Evolutionary conservation across 1,140 invertebrate species (phyloP), one percentile per base, ranked within the genome.

Genomic region (Drosophila kepulauana): DNA sequence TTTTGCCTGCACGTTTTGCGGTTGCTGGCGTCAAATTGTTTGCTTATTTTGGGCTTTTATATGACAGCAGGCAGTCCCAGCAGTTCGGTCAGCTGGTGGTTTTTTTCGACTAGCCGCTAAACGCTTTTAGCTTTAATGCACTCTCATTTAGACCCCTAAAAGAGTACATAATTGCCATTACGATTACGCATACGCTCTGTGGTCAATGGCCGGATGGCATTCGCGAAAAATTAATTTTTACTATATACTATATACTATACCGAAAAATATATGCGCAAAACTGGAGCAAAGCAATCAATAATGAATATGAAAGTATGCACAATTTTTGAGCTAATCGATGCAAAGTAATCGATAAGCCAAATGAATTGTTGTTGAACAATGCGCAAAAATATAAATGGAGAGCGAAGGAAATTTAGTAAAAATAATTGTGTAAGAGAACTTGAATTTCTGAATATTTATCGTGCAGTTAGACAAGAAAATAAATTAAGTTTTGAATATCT

Each of bases 1-100:
- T 25, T 13, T 5, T 46, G 52, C 13, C 33, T 30, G 33, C 85
- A 84, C 78, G 84, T 84, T 88, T 85, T 88, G 85, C 70, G 84
- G 85, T 88, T 85, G 81, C 64, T 84, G 75, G 85, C 85, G 84
- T 89, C 85, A 89, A 88, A 88, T 85, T 88, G 85, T 89, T 86
- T 88, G 85, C 85, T 84, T 89, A 78, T 87, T 78, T 88, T 78
- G 66, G 82, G 85, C 85, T 84, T 80, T 87, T 48, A 68, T 79
- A 69, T 88, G 85, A 89, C 84, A 87, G 84, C 78, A 77, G 84
- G 84, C 68, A 74, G 73, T 87, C 81, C 68, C 84, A 87, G 80
- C 70, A 78, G 35, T 74, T 77, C 67, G 80, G 84, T 87, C 59
- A 75, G 69, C 58, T 70, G 76, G 72, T 65, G 82, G 82, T 66